A percentile compares a stretch with the other conserved stretches of the same genome.
Evolutionary conservation across 2,888 invertebrate species (phyloP).

Genomic region (Nomada hirtipes): DNA sequence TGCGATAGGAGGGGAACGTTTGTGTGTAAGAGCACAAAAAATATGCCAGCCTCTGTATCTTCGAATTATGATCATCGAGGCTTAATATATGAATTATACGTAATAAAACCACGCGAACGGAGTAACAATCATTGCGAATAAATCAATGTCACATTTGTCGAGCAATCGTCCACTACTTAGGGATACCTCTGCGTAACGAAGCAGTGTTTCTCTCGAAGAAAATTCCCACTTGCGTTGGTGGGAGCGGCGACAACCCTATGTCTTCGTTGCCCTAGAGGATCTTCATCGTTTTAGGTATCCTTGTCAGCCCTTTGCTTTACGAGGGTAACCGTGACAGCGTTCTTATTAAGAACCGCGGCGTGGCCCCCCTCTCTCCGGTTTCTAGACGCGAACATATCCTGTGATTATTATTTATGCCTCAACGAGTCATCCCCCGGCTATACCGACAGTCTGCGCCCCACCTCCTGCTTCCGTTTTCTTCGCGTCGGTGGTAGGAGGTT

Average conservation of each 20-base stretch:
- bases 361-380: conserved; percentile 23
- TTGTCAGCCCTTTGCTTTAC: conserved; percentile 57
- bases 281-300: conserved; percentile 45
- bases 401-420: conserved; percentile 73
- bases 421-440: conserved; percentile 49
- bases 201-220: conserved; percentile 33
- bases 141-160: conserved; percentile 56
- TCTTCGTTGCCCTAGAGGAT: conserved; percentile 34
- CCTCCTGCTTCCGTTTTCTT: conserved; percentile 42
- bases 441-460: conserved; percentile 21
- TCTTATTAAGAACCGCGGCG: conserved; percentile 65
- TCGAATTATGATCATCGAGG: too few relatives aligned
- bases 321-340: conserved; percentile 45
- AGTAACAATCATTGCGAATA: conserved; percentile 28
- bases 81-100: too few relatives aligned
- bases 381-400: conserved; percentile 54
- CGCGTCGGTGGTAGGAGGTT: conserved; percentile 37
- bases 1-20: too few relatives aligned
- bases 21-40: too few relatives aligned
- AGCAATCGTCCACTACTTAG: conserved; percentile 31
- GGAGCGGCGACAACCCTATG: conserved; percentile 17
- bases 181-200: conserved; percentile 53
- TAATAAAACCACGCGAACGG: too few relatives aligned
- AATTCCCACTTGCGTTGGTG: background rate
- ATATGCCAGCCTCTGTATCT: too few relatives aligned